phyloP scores from a whole-genome alignment of 2,797 vertebrate genomes.

The Poecile montanus region DNA sequence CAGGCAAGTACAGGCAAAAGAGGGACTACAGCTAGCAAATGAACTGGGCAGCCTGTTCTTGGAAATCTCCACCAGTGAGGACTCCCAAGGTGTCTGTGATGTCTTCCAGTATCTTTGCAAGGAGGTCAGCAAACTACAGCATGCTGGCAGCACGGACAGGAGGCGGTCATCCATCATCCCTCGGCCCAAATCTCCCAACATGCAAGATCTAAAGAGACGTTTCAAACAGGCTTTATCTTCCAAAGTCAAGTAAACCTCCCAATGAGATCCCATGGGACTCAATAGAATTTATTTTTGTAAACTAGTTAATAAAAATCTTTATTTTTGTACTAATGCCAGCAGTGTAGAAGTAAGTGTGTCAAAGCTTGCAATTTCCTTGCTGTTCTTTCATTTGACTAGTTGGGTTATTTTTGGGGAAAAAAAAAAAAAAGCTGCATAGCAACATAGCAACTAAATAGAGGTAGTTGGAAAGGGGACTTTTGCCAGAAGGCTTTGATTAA shows the following conservation, averaged over 20 bases:
- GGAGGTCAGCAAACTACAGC: conserved; percentile 79
- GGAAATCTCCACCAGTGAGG: conserved; percentile 83
- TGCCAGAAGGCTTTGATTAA: not conserved
- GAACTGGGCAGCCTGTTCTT: conserved; percentile 81
- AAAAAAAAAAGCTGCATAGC: not conserved
- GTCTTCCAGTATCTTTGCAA: conserved; percentile 83
- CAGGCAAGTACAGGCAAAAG: conserved; percentile 76
- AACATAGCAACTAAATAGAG: not conserved
- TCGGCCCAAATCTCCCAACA: conserved; percentile 82
- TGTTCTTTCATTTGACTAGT: not conserved
- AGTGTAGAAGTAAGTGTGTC: conserved; percentile 53
- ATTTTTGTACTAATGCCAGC: conserved; percentile 77
- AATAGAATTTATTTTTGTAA: conserved; percentile 63
- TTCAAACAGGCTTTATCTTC: conserved; percentile 84
- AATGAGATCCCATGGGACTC: not conserved
- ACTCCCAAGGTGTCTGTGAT: conserved; percentile 78
- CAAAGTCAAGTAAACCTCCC: conserved; percentile 73
- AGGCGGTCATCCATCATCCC: conserved; percentile 76
- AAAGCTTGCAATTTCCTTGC: not conserved
- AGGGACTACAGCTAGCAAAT: conserved; percentile 79
- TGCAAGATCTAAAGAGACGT: conserved; percentile 84
- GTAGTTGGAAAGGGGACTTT: not conserved
- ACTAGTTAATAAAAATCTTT: conserved; percentile 68
- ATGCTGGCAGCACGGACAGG: conserved; percentile 44
- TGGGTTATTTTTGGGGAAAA: not conserved